Evolutionary conservation across 92 coral and sea anemone genomes (phyloP).

Genomic region (Siderastrea radians): DNA sequence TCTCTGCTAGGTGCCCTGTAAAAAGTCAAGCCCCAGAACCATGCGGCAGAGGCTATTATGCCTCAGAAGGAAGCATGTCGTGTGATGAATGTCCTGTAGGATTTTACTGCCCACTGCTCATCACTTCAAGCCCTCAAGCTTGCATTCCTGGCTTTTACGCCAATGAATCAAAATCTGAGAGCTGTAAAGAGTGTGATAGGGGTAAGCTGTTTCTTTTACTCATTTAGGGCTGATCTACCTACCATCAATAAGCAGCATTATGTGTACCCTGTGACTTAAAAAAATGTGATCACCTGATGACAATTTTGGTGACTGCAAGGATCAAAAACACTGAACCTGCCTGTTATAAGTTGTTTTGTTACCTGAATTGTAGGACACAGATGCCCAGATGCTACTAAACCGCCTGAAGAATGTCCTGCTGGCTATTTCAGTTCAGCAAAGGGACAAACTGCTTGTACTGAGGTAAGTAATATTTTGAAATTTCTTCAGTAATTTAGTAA

Average conservation of each 20-base stretch:
- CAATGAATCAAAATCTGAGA: slow-evolving; percentile 68
- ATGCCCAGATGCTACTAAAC: slow-evolving; percentile 77
- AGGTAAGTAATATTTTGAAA: slow-evolving; percentile 58
- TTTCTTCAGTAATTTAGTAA: neutral
- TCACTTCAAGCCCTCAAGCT: slow-evolving; percentile 64
- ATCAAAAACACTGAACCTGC: too few relatives aligned
- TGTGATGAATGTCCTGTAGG: slow-evolving; percentile 88
- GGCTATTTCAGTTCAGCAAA: slow-evolving; percentile 87
- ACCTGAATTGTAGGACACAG: slow-evolving; percentile 70
- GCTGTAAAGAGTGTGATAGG: slow-evolving; percentile 85
- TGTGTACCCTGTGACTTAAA: too few relatives aligned
- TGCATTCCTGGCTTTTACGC: slow-evolving; percentile 94
- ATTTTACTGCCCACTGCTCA: slow-evolving; percentile 82
- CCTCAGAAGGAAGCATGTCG: slow-evolving; percentile 69
- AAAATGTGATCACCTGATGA: too few relatives aligned
- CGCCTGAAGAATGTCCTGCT: slow-evolving; percentile 83
- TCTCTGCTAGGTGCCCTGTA: slow-evolving; percentile 10
- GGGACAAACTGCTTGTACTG: slow-evolving; percentile 83
- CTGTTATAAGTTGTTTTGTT: neutral
- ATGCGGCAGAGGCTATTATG: slow-evolving; percentile 80
- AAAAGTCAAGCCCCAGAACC: slow-evolving; percentile 36
- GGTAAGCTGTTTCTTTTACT: slow-evolving; percentile 61
- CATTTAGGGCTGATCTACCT: neutral
- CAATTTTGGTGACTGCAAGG: too few relatives aligned
- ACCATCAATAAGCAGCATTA: too few relatives aligned